Evolutionary conservation across 2,888 invertebrate genomes (phyloP).

Genomic region (Balanococcus diminutus): DNA sequence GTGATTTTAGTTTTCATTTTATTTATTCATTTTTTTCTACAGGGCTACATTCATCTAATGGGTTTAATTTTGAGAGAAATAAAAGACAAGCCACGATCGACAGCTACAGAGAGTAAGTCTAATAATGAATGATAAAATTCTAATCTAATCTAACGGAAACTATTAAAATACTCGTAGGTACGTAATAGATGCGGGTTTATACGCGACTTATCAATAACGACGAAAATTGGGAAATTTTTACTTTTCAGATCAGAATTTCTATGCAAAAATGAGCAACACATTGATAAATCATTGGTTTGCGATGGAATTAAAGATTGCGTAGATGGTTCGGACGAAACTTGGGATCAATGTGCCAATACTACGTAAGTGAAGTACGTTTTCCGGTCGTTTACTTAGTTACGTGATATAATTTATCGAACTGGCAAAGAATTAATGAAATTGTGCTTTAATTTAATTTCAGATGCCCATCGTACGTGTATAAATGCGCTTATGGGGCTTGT

Average conservation of each 20-base stretch:
- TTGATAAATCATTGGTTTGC: slow-evolving; percentile 58
- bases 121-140: neutral
- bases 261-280: slow-evolving; percentile 59
- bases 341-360: neutral
- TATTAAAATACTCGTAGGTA: too few relatives aligned
- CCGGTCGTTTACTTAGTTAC: neutral
- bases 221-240: neutral
- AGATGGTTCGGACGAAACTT: slow-evolving; percentile 41
- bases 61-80: neutral
- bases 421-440: neutral
- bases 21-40: too few relatives aligned
- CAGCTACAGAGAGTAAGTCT: neutral
- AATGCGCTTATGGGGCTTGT: slow-evolving; percentile 41
- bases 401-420: neutral
- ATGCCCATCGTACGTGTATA: slow-evolving; percentile 15
- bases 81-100: neutral
- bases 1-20: too few relatives aligned
- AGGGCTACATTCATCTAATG: neutral
- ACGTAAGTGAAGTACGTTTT: too few relatives aligned
- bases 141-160: neutral
- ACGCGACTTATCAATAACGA: neutral
- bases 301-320: slow-evolving; percentile 55
- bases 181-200: neutral
- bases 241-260: slow-evolving; percentile 58
- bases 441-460: neutral